Base-by-base conservation (phyloP, 2,888 invertebrate genomes). In the Gastrophysa polygoni region DNA sequence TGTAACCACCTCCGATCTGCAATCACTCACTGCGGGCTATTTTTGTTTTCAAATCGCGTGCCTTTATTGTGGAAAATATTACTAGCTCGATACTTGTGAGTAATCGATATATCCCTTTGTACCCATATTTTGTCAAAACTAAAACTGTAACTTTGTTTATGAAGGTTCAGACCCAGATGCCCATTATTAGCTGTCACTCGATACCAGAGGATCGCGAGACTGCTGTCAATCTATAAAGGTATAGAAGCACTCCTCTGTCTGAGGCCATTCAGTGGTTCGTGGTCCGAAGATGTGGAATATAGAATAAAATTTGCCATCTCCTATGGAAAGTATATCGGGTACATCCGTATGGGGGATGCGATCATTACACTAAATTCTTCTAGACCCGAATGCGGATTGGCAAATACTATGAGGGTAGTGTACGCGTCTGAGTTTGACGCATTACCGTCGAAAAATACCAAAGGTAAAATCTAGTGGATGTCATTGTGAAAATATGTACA, bases 161-260 rank as follows among this genome's bases (percentile, higher is more conserved):
- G 8, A 14, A 68, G 69, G 58, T 71, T 68, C 70, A 84, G 87
- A 70, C 91, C 92, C 0, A 81, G 86, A 56, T 92, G 92, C 77
- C 92, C 92, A 0, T 88, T 93, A 59, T 82, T 93, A 55, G 89
- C 91, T 3, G 86, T 93, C 8, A 91, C 91, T 0, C 83, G 91
- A 71, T 84, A 86, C 65, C 87, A 86, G 18, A 86, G 87, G 70
- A 86, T 89, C 6, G 88, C 91, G 1, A 82, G 91, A 59, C 89
- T 91, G 69, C 74, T 91, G 68, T 89, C 90, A 16, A 81, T 87
- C 66, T 86, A 83, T 82, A 79, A 84, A 68, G 84, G 84, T 5
- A 77, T 86, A 1, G 82, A 85, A 28, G 82, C 86, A 2, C 74
- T 87, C 68, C 83, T 86, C 74, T 86, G 85, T 78, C 85, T 85